Conservation (phyloP, 2,113 vertebrate species). For the Gymnobelideus leadbeateri region DNA sequence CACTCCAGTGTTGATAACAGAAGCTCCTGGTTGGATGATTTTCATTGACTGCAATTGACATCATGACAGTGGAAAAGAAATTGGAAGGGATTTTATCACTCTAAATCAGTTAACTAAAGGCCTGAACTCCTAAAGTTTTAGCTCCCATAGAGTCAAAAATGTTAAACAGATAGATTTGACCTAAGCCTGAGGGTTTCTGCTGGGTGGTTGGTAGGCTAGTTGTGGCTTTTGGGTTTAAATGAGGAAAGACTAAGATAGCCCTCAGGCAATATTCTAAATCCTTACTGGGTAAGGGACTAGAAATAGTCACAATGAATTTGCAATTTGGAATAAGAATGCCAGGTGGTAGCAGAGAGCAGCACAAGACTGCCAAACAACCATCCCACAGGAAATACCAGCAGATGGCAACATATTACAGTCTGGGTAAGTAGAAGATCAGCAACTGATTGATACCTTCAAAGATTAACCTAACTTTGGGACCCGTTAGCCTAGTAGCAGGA, state of each 20-base stretch:
- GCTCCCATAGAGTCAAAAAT: background rate
- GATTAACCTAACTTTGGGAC: background rate
- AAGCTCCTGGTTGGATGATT: background rate
- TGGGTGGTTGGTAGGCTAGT: background rate
- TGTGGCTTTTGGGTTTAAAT: background rate
- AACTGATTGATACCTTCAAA: background rate
- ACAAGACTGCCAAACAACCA: background rate
- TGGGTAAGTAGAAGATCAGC: background rate
- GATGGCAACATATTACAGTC: background rate
- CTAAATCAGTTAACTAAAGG: background rate
- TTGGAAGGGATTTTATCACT: background rate
- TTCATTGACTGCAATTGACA: background rate
- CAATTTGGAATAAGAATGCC: background rate
- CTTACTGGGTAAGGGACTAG: too few relatives aligned
- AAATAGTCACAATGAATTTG: background rate
- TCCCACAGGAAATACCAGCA: background rate
- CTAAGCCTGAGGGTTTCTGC: background rate
- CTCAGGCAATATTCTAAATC: background rate
- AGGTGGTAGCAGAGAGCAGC: background rate
- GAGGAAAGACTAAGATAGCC: background rate
- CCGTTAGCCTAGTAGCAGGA: background rate
- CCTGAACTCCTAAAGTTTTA: background rate
- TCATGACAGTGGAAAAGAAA: background rate
- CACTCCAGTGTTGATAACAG: background rate
- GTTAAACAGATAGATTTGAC: background rate